phyloP scores from a whole-genome alignment of 1,140 invertebrate species.

The Zaprionus taronus region DNA sequence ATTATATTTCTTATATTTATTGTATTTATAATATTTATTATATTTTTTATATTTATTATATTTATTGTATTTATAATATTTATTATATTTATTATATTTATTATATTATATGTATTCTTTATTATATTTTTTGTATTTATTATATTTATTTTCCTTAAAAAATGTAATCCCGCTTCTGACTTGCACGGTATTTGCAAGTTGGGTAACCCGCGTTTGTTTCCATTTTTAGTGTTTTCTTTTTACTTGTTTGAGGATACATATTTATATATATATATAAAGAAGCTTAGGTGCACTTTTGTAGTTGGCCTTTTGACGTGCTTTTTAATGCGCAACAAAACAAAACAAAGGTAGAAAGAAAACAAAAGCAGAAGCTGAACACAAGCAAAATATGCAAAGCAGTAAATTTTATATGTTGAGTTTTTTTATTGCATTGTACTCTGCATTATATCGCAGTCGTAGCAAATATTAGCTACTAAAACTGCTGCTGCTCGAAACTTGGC shows the following conservation, averaged over 20 bases:
- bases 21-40: too few relatives aligned
- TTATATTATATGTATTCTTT: too few relatives aligned
- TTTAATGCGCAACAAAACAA: slow-evolving; percentile 54
- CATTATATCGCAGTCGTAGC: slow-evolving; percentile 22
- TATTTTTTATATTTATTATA: too few relatives aligned
- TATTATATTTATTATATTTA: too few relatives aligned
- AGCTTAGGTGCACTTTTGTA: slow-evolving; percentile 77
- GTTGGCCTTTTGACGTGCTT: slow-evolving; percentile 60
- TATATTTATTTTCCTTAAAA: too few relatives aligned
- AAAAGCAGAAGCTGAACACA: slow-evolving; percentile 35
- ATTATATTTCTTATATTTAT: too few relatives aligned
- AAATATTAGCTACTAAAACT: slow-evolving; percentile 9
- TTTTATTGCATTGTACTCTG: slow-evolving; percentile 56
- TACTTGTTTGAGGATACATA: slow-evolving; percentile 48
- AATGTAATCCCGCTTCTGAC: not conserved
- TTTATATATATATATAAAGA: slow-evolving; percentile 20
- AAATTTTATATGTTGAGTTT: slow-evolving; percentile 74
- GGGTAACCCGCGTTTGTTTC: not conserved
- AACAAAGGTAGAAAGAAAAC: slow-evolving; percentile 17
- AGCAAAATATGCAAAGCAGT: slow-evolving; percentile 48
- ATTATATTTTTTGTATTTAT: too few relatives aligned
- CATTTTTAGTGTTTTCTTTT: slow-evolving; percentile 13
- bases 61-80: too few relatives aligned
- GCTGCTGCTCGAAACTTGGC: not conserved
- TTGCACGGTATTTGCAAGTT: slow-evolving; percentile 13